phyloP scores from a whole-genome alignment of 2,797 vertebrate species.

The Vespertilio murinus region DNA sequence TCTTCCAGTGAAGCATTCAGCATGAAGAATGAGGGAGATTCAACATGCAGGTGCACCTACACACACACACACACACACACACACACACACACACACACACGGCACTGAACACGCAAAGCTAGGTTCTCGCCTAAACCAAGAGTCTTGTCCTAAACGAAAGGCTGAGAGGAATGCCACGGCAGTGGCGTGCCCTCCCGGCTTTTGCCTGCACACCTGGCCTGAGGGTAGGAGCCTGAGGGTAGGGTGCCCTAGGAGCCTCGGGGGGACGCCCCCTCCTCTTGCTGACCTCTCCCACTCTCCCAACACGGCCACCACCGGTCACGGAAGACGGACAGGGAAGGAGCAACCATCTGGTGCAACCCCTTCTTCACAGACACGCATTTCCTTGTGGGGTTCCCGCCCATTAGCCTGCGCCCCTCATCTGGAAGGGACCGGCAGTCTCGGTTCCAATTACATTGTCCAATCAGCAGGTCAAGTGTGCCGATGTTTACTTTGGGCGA shows the following conservation, averaged over 20 bases:
- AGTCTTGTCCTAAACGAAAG: neutral
- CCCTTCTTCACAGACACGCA: neutral
- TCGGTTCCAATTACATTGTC: neutral
- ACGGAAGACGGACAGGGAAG: neutral
- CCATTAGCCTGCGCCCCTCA: neutral
- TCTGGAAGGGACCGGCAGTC: neutral
- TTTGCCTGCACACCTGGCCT: neutral
- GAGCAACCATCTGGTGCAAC: neutral
- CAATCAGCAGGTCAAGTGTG: neutral
- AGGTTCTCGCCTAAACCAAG: neutral
- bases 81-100: neutral
- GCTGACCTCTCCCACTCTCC: neutral
- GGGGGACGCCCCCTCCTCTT: neutral
- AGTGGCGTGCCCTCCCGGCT: neutral
- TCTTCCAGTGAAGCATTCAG: neutral
- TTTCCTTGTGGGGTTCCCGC: neutral
- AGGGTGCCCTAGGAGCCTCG: neutral
- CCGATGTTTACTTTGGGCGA: neutral
- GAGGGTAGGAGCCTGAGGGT: neutral
- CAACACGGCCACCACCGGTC: no score
- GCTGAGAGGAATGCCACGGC: neutral
- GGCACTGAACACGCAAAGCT: neutral
- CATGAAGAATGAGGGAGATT: neutral
- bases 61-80: neutral
- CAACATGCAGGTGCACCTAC: neutral